Conservation (phyloP, 2,113 vertebrate genomes). For the Leptobrachium ailaonicum region DNA sequence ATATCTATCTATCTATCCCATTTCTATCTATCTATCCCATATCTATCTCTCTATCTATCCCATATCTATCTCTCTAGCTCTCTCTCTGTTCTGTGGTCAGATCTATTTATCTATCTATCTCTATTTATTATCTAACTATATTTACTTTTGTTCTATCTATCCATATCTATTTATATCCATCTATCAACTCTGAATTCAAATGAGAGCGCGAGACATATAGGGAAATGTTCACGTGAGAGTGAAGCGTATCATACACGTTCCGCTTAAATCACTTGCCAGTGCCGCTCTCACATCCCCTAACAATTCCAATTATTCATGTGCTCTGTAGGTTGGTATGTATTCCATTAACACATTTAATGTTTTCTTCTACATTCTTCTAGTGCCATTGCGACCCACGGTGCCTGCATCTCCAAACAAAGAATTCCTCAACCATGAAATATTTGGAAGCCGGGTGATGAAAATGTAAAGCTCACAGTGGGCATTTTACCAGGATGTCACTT, state of each 20-base stretch:
- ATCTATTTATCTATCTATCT: too few relatives aligned
- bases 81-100: too few relatives aligned
- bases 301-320: conserved; percentile 40
- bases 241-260: background rate
- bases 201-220: background rate
- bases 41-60: too few relatives aligned
- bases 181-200: too few relatives aligned
- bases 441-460: conserved; percentile 3
- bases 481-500: conserved; percentile 12
- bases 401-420: conserved; percentile 26
- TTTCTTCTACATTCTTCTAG: conserved; percentile 40
- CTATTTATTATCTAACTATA: too few relatives aligned
- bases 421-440: conserved; percentile 34
- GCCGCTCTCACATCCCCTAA: conserved; percentile 32
- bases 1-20: too few relatives aligned
- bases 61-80: too few relatives aligned
- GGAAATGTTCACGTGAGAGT: background rate
- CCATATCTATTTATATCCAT: too few relatives aligned
- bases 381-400: conserved; percentile 38
- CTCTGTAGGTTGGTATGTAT: conserved; percentile 47
- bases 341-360: conserved; percentile 44
- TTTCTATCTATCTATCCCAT: too few relatives aligned
- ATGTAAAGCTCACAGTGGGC: conserved; percentile 6
- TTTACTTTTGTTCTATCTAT: too few relatives aligned
- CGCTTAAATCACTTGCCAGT: conserved; percentile 14